A percentile compares a stretch with the other conserved stretches of the same genome.
Conservation (phyloP, 2,888 invertebrate species). For the Argyresthia goedartella region DNA sequence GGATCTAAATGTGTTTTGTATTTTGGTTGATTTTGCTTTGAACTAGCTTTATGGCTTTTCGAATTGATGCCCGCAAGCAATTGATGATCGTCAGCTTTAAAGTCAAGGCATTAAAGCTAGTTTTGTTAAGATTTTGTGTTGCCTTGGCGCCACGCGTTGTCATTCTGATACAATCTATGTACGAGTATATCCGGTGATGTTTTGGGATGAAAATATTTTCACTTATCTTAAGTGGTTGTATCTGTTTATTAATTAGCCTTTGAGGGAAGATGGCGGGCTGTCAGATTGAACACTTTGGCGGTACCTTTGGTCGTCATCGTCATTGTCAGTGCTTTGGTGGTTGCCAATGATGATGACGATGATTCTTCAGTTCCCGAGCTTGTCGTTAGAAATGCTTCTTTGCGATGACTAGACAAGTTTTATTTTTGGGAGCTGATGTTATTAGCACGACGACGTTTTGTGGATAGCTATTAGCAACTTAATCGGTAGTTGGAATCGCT, state of each 20-base stretch:
- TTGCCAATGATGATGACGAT: slow-evolving; percentile 24
- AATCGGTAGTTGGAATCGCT: no score
- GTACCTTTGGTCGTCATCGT: slow-evolving; percentile 14
- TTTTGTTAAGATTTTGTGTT: no score
- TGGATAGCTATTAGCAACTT: no score
- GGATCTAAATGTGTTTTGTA: no score
- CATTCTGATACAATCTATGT: slow-evolving; percentile 61
- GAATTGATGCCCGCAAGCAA: no score
- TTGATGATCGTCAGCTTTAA: no score
- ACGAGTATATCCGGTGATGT: slow-evolving; percentile 54
- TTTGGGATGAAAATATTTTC: slow-evolving; percentile 70
- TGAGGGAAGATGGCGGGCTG: slow-evolving; percentile 56
- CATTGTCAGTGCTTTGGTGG: background rate
- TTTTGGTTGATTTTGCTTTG: no score
- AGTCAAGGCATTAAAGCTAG: no score
- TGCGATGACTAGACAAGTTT: background rate
- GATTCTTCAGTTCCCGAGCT: slow-evolving; percentile 34
- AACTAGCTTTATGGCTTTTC: no score
- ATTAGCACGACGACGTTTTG: no score
- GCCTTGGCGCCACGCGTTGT: slow-evolving; percentile 64
- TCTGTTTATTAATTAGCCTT: slow-evolving; percentile 69
- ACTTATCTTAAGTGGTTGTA: slow-evolving; percentile 71
- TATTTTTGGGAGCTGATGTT: no score
- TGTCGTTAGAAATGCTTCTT: background rate
- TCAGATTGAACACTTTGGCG: slow-evolving; percentile 67